Base-by-base conservation (phyloP, 2,797 vertebrate species). In the Ctenochaetus hawaiiensis region DNA sequence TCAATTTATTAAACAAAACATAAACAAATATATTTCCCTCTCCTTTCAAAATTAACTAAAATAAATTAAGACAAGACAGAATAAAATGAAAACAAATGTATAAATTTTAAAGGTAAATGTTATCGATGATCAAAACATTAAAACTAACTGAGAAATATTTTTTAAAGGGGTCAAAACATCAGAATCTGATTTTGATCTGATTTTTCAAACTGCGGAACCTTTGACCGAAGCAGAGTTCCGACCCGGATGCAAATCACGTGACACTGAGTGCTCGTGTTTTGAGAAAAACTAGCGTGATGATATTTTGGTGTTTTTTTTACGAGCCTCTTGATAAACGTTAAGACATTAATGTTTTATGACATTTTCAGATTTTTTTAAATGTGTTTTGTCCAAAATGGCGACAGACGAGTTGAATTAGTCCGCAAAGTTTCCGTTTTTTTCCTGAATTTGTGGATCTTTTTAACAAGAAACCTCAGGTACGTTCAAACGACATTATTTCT, bases 131-230 rank as follows among this genome's bases (percentile, higher is more conserved):
- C 26, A 4, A 30, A 30, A 30, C 26, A 2, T 30, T 30, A 30
- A 30, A 30, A 30, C 26, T 30, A 3, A 30, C 26, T 30, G 26
- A 30, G 5, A 30, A 30, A 30, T 30, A 30, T 30, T 30, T n/a
- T 30, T 30, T 30, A 30, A 4, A 30, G 26, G 26, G 2, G 2
- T 5, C 26, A 30, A 30, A 30, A 30, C 26, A 30, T 30, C 26
- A 0, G 26, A 30, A 30, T 30, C 26, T 30, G 26, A n/a, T n/a
- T n/a, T n/a, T n/a, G n/a, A n/a, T n/a, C n/a, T 23, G 59, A 4
- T 49, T 60, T 23, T 26, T 23, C 1, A 8, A 5, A 5, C 0
- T 20, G 56, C 75, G 91, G 91, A 93, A 90, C 79, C 43, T 13
- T 34, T 12, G 8, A 1, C n/a, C 1, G 0, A 3, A 2, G 9